phyloP scores from a whole-genome alignment of 1,140 invertebrate genomes.

The Drosophila miranda region DNA sequence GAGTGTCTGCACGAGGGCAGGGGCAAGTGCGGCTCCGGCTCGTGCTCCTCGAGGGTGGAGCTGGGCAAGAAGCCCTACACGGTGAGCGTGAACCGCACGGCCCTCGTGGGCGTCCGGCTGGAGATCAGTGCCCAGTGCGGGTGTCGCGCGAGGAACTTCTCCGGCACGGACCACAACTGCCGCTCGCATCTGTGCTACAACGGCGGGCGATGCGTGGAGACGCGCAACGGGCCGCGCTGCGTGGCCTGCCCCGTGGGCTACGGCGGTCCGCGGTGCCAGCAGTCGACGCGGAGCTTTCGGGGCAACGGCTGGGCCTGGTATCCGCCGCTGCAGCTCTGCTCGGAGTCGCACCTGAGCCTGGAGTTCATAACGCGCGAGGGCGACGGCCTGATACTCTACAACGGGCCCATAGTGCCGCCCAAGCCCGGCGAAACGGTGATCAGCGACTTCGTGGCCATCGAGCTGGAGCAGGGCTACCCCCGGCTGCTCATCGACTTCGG shows the following conservation, averaged over 20 bases:
- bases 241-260: conserved; percentile 85
- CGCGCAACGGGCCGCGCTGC: conserved; percentile 85
- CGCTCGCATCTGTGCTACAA: conserved; percentile 86
- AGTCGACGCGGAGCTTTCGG: conserved; percentile 86
- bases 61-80: conserved; percentile 86
- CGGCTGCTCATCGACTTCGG: conserved; percentile 87
- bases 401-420: conserved; percentile 87
- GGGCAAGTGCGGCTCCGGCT: conserved; percentile 84
- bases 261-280: conserved; percentile 88
- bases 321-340: conserved; percentile 86
- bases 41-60: conserved; percentile 86
- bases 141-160: conserved; percentile 85
- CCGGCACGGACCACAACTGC: conserved; percentile 84
- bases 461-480: conserved; percentile 86
- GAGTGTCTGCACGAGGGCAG: conserved; percentile 84
- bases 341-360: conserved; percentile 87
- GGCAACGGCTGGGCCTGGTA: conserved; percentile 88
- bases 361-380: conserved; percentile 87
- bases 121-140: conserved; percentile 84
- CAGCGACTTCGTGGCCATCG: conserved; percentile 87
- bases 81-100: conserved; percentile 89
- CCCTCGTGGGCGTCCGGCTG: conserved; percentile 86
- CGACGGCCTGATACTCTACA: conserved; percentile 88
- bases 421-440: conserved; percentile 83
- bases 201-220: conserved; percentile 86